These are phyloP conservation scores for Dascyllus trimaculatus DNA, from an alignment of 2,113 vertebrate species.

Conservation along the genomic window DNA sequence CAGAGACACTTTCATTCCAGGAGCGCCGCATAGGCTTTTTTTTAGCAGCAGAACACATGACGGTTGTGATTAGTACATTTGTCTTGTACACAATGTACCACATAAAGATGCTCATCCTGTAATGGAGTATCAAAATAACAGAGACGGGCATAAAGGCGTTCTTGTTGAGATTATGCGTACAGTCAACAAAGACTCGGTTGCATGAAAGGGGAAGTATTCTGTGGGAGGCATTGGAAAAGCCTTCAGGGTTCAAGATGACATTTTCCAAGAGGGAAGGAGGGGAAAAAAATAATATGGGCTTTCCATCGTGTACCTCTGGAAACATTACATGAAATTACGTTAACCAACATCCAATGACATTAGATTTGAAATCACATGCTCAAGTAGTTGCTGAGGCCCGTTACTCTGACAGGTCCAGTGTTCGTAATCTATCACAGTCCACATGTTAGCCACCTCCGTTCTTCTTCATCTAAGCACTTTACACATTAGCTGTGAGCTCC, in stretches of 20 bases:
- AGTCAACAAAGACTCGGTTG: slow-evolving; percentile 6
- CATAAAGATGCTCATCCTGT: slow-evolving; percentile 12
- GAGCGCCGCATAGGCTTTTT: not conserved
- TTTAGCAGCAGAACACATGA: slow-evolving; percentile 20
- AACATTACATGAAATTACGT: slow-evolving; percentile 25
- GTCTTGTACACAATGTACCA: slow-evolving; percentile 6
- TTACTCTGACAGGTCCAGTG: slow-evolving; percentile 8
- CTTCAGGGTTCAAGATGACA: slow-evolving; percentile 11
- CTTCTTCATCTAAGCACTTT: slow-evolving; percentile 2
- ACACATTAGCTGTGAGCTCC: not conserved
- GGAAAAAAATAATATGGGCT: not conserved
- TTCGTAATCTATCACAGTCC: slow-evolving; percentile 21
- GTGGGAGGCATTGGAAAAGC: slow-evolving; percentile 10
- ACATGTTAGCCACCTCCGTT: slow-evolving; percentile 10
- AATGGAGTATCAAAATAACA: slow-evolving; percentile 20
- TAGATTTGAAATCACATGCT: slow-evolving; percentile 12
- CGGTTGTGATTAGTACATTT: slow-evolving; percentile 12
- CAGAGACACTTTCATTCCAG: not conserved
- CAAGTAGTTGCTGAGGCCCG: not conserved
- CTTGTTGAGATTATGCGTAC: slow-evolving; percentile 2
- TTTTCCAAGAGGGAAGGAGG: not conserved
- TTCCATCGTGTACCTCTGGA: slow-evolving; percentile 14
- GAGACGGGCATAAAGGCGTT: slow-evolving; percentile 10
- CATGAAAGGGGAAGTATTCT: slow-evolving; percentile 3
- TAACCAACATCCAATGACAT: slow-evolving; percentile 5